Percentiles rank a stretch among this genome's conserved stretches.
Conservation (phyloP, 2,797 vertebrate species). For the Ptychadena robeensis region DNA sequence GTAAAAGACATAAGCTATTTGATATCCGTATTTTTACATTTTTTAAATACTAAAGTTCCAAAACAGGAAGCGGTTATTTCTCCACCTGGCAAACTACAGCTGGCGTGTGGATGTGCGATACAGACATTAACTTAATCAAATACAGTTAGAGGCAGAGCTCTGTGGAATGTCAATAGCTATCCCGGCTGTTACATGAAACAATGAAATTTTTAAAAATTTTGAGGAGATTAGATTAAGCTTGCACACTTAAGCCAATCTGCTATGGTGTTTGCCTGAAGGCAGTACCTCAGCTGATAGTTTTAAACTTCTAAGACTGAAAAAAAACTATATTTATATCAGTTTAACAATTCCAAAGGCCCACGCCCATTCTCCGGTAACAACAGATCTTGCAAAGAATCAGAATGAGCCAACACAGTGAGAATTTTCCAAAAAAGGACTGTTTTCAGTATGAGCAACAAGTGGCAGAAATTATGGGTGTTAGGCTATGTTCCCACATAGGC, state of each 20-base stretch:
- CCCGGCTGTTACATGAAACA: neutral
- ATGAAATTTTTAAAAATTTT: neutral
- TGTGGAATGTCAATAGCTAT: constrained; percentile 6
- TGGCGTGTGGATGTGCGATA: neutral
- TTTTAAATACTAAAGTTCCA: neutral
- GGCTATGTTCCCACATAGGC: too few relatives aligned
- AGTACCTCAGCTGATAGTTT: neutral
- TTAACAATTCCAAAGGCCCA: constrained; percentile 9
- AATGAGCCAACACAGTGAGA: neutral
- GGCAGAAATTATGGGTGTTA: neutral
- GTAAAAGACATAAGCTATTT: neutral
- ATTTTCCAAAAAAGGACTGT: constrained; percentile 9
- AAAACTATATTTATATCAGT: constrained; percentile 8
- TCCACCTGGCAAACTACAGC: neutral
- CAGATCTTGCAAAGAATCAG: neutral
- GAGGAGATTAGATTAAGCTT: constrained; percentile 8
- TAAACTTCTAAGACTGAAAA: constrained; percentile 1
- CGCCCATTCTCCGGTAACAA: neutral
- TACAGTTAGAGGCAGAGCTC: neutral
- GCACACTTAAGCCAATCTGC: constrained; percentile 6
- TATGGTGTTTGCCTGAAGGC: constrained; percentile 14
- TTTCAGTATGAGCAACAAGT: neutral
- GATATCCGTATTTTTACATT: neutral
- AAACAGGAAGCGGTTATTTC: neutral
- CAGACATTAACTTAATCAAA: neutral